A percentile compares a stretch with the other conserved stretches of the same genome.
Evolutionary conservation across 2,888 invertebrate species (phyloP).

Genomic region (Oscheius sp.): DNA sequence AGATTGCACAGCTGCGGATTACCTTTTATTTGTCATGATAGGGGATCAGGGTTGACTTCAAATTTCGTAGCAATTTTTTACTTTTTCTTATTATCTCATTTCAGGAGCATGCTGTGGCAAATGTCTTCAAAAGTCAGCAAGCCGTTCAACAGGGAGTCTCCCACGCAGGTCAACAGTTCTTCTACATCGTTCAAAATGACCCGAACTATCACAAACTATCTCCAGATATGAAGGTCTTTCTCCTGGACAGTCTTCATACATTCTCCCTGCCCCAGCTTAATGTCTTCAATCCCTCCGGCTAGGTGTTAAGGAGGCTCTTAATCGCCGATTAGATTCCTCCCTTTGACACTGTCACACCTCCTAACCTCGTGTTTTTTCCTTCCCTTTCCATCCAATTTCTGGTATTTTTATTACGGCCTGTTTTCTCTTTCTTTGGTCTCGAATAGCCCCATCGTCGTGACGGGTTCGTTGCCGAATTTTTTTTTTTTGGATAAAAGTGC

Average conservation of each 20-base stretch:
- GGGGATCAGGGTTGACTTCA: no score
- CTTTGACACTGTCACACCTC: background rate
- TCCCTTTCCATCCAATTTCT: background rate
- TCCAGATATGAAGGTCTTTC: background rate
- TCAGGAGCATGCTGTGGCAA: conserved; percentile 1
- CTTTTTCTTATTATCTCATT: no score
- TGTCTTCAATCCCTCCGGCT: no score
- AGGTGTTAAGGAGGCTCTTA: no score
- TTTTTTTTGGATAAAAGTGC: no score
- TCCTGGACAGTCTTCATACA: background rate
- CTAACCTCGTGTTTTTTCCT: background rate
- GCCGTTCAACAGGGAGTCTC: background rate
- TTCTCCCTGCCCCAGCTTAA: background rate
- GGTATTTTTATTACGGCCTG: no score
- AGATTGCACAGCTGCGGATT: no score
- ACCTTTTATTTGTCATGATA: no score
- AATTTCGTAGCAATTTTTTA: no score
- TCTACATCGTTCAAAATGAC: conserved; percentile 1
- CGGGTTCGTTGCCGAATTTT: no score
- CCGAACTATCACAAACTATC: background rate
- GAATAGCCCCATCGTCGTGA: no score
- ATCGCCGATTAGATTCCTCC: conserved; percentile 2
- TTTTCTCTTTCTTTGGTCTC: no score
- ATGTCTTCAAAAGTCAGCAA: background rate
- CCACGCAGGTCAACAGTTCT: background rate